Conservation (phyloP, 2,888 invertebrate genomes). For the Cryptocephalus primarius region DNA sequence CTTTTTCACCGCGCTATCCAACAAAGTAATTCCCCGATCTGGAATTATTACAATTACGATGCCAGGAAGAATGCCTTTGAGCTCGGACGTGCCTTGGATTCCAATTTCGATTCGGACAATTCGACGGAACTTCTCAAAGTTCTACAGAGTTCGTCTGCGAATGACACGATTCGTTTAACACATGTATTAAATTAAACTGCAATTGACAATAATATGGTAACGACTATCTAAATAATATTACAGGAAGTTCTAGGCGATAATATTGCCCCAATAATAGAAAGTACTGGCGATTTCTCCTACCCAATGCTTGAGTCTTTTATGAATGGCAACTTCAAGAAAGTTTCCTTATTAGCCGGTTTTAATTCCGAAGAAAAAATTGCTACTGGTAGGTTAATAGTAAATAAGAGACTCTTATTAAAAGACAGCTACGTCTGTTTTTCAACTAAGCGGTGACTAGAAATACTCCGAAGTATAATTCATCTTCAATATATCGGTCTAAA, state of each 20-base stretch:
- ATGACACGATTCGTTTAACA: no score
- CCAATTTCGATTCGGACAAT: constrained; percentile 3
- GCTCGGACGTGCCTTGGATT: constrained; percentile 2
- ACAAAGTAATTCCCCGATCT: constrained; percentile 8
- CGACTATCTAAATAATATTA: no score
- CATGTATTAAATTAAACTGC: no score
- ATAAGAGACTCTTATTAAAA: no score
- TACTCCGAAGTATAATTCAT: no score
- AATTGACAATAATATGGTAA: no score
- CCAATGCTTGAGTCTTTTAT: constrained; percentile 4
- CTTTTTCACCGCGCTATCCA: constrained; percentile 8
- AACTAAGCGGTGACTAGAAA: no score
- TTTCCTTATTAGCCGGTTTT: constrained; percentile 4
- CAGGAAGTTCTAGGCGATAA: no score
- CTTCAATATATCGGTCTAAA: no score
- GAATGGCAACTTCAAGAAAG: constrained; percentile 5
- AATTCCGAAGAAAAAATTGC: constrained; percentile 6
- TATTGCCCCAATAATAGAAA: neutral
- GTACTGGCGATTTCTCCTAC: constrained; percentile 4
- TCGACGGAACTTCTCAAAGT: constrained; percentile 2
- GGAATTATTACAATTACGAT: constrained; percentile 4
- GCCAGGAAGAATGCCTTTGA: constrained; percentile 7
- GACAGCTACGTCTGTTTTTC: no score
- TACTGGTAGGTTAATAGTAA: neutral
- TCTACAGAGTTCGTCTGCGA: neutral